These are phyloP conservation scores for Acleris cristana DNA, from an alignment of 2,888 invertebrate genomes.

Conservation along the genomic window DNA sequence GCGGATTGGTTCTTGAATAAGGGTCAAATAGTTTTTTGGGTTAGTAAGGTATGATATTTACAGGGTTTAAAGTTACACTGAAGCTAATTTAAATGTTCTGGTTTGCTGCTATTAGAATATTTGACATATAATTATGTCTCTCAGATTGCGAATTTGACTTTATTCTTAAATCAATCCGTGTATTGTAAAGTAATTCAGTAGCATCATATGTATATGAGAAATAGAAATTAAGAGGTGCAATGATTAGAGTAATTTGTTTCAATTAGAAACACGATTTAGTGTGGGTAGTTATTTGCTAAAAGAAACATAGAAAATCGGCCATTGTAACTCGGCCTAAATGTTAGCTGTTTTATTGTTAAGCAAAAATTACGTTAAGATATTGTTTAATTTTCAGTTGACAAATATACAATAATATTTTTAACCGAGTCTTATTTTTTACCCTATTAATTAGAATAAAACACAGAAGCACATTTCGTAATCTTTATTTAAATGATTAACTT, in stretches of 20 bases:
- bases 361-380: conserved; percentile 72
- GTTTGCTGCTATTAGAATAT: conserved; percentile 35
- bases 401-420: conserved; percentile 81
- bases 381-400: conserved; percentile 82
- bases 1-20: conserved; percentile 36
- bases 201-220: conserved; percentile 74
- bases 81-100: conserved; percentile 24
- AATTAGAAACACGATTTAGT: conserved; percentile 54
- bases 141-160: conserved; percentile 8
- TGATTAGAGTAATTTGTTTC: conserved; percentile 60
- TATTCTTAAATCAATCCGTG: conserved; percentile 35
- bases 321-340: conserved; percentile 65
- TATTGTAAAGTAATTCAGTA: conserved; percentile 57
- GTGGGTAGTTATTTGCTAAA: conserved; percentile 49
- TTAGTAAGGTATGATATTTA: conserved; percentile 24
- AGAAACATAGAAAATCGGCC: conserved; percentile 37
- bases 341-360: conserved; percentile 73
- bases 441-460: neutral
- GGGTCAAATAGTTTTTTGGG: conserved; percentile 38
- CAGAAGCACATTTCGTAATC: neutral
- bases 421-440: conserved; percentile 45
- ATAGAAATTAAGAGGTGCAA: conserved; percentile 73
- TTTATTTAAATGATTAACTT: neutral
- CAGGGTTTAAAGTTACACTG: conserved; percentile 36
- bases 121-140: conserved; percentile 4